Conservation (phyloP, 1,140 invertebrate species). For the Eriosoma lanigerum region DNA sequence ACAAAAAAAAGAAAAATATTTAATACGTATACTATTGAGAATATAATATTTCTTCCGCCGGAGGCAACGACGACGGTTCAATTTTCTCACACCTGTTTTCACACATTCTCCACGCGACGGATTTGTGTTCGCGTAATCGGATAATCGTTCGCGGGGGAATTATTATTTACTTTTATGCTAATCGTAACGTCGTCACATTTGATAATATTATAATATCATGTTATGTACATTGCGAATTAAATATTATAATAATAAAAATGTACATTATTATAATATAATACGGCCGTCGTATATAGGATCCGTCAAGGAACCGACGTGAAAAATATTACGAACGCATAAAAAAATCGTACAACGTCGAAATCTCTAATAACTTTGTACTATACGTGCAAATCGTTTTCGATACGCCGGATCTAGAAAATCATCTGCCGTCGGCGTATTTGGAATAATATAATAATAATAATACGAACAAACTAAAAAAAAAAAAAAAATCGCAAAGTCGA, state of each 20-base stretch:
- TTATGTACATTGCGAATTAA: background rate
- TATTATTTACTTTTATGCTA: constrained; percentile 24
- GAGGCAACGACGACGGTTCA: background rate
- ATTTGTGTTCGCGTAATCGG: constrained; percentile 25
- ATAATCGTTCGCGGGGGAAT: background rate
- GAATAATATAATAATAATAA: background rate
- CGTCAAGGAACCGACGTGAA: background rate
- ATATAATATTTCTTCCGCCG: no score
- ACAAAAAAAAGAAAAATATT: no score
- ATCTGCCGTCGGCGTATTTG: background rate
- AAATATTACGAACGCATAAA: background rate
- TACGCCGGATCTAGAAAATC: constrained; percentile 28
- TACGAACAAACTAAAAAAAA: background rate
- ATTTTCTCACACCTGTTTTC: constrained; percentile 27
- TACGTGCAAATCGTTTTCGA: constrained; percentile 15
- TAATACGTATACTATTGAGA: no score
- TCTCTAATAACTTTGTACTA: background rate
- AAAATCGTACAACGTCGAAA: background rate
- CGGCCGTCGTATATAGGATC: background rate
- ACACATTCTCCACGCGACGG: background rate
- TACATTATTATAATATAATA: background rate
- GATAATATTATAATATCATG: background rate
- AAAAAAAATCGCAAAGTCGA: background rate
- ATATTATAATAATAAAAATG: no score
- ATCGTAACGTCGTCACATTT: background rate